phyloP scores from a whole-genome alignment of 2,113 vertebrate species.

The Lasiurus cinereus region DNA sequence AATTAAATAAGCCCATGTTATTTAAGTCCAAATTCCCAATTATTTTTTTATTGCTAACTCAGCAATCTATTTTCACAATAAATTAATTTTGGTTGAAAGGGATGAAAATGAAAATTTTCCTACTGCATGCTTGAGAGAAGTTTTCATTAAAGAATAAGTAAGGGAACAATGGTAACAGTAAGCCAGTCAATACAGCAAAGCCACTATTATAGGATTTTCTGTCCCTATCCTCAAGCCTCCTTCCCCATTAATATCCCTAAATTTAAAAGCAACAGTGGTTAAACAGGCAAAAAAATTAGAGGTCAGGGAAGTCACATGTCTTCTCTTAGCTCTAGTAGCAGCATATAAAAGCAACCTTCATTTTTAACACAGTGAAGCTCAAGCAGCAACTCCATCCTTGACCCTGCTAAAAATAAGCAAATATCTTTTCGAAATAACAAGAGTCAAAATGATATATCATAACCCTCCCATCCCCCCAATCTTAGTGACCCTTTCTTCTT shows the following conservation, averaged over 20 bases:
- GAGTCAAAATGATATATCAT: neutral
- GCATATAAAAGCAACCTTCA: constrained; percentile 64
- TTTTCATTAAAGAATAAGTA: constrained; percentile 43
- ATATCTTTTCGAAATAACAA: constrained; percentile 51
- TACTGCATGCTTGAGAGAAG: neutral
- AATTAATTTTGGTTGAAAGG: neutral
- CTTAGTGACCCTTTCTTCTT: constrained; percentile 37
- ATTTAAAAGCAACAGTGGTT: constrained; percentile 34
- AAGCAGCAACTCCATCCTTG: constrained; percentile 70
- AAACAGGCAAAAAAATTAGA: neutral
- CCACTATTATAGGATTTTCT: neutral
- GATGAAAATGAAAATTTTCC: constrained; percentile 31
- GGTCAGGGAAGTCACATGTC: constrained; percentile 53
- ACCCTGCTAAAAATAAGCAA: constrained; percentile 72
- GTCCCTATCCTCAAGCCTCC: neutral
- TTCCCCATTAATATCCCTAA: constrained; percentile 34
- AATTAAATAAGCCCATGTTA: neutral
- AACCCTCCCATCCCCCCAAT: neutral
- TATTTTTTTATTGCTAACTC: neutral
- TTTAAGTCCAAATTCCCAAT: neutral
- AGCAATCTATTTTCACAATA: constrained; percentile 22
- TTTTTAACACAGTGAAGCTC: constrained; percentile 69
- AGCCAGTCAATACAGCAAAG: neutral
- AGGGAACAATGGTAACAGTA: neutral
- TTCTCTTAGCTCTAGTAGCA: constrained; percentile 74